Conservation (phyloP, 92 coral and sea anemone species). For the Parazoanthus swiftii region DNA sequence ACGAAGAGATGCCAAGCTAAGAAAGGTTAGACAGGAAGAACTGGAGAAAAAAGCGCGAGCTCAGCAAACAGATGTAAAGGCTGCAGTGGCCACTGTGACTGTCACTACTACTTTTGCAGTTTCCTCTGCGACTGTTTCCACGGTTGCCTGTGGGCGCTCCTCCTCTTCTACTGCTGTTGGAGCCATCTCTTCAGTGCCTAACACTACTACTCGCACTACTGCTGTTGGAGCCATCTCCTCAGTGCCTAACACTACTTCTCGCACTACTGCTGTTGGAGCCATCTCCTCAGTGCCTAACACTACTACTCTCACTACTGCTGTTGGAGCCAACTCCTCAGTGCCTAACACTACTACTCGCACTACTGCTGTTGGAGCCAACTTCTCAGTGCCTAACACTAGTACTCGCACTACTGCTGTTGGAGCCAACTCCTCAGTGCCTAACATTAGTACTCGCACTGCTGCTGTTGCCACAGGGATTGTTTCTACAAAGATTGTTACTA, state of each 20-base stretch:
- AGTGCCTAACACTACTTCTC: not conserved
- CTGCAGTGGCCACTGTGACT: not conserved
- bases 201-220: not conserved
- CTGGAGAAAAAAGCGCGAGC: conserved; percentile 49
- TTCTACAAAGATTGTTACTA: not conserved
- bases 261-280: not conserved
- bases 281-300: not conserved
- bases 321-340: not conserved
- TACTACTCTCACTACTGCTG: not conserved
- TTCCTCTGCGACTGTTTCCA: not conserved
- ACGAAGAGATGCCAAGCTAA: conserved; percentile 56
- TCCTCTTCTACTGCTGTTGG: not conserved
- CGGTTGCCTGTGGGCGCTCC: not conserved
- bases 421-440: not conserved
- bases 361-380: not conserved
- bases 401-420: not conserved
- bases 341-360: not conserved
- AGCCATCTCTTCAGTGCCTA: too few relatives aligned
- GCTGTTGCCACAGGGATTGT: conserved; percentile 1
- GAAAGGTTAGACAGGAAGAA: conserved; percentile 57
- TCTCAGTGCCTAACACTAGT: not conserved
- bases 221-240: not conserved
- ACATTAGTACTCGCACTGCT: not conserved
- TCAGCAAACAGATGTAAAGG: conserved; percentile 41
- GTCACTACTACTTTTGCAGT: conserved; percentile 8